Evolutionary conservation across 2,888 invertebrate species (phyloP), one percentile per base, ranked within the genome.

Genomic region (Myopa tessellatipennis): DNA sequence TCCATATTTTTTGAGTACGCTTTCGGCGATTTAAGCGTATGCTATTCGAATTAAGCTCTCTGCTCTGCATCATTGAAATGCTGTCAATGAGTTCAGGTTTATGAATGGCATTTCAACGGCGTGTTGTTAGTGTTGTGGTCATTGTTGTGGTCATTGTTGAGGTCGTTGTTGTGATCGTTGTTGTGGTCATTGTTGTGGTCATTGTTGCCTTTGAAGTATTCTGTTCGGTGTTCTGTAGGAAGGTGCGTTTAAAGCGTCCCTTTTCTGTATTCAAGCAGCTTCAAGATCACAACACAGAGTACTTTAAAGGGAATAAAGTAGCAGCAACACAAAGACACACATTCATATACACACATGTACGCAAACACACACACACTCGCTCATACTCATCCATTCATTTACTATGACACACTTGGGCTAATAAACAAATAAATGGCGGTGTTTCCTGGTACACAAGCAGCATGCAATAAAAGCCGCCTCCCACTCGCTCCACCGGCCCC

Each of bases 341-440:
- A 0, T n/a, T n/a, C n/a, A n/a, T n/a, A n/a, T n/a, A n/a, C n/a
- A n/a, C n/a, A n/a, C n/a, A n/a, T n/a, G n/a, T n/a, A n/a, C n/a
- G n/a, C 14, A 58, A 3, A 58, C 18, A 58, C 58, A 18, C n/a
- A 0, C 12, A 16, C 61, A 3, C 61, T 3, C 61, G 6, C 10
- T n/a, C 18, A 10, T 26, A 14, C 58, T 6, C 26, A 4, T 26
- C 26, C 70, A 76, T 67, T 67, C 72, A 38, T 68, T 50, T 38
- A 5, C 40, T 50, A 18, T 70, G 63, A 34, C 63, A 60, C 72
- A 61, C 65, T 55, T 8, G 10, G 16, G 12, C 73, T 58, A 79
- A 74, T 74, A 74, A 74, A 58, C 69, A 69, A 69, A 69, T 68
- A 69, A 69, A 75, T 68, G 69, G 40, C 69, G 14, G 60, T 40